These are phyloP conservation scores for Parnassius apollo DNA, from an alignment of 2,888 invertebrate genomes.

Conservation along the genomic window DNA sequence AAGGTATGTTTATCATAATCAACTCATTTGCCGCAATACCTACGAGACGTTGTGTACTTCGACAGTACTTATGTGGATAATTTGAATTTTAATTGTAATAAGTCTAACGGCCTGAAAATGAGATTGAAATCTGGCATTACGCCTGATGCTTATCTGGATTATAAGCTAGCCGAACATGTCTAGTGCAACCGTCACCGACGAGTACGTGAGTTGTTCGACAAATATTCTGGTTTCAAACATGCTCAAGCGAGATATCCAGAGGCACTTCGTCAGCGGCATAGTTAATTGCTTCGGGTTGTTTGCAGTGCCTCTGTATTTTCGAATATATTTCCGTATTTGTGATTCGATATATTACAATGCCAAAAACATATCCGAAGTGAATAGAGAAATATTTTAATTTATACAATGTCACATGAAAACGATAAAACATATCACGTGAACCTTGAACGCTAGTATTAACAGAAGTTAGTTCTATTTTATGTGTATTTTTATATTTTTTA, in stretches of 20 bases:
- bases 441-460: too few relatives aligned
- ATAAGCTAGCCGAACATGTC: background rate
- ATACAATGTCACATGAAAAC: too few relatives aligned
- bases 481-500: too few relatives aligned
- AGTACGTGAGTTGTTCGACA: background rate
- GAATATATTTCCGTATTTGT: conserved; percentile 5
- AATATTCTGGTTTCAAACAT: conserved; percentile 3
- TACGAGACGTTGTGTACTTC: too few relatives aligned
- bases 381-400: too few relatives aligned
- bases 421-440: too few relatives aligned
- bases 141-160: background rate
- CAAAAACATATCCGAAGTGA: too few relatives aligned
- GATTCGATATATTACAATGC: background rate
- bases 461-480: too few relatives aligned
- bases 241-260: conserved; percentile 1
- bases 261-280: conserved; percentile 5
- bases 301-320: background rate
- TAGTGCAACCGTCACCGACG: background rate
- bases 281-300: conserved; percentile 6
- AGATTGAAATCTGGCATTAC: background rate
- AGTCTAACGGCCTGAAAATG: background rate
- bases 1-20: too few relatives aligned
- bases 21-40: too few relatives aligned
- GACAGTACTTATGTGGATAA: too few relatives aligned
- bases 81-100: too few relatives aligned